phyloP scores from a whole-genome alignment of 1,140 invertebrate species.

The Drosophila sproati region DNA sequence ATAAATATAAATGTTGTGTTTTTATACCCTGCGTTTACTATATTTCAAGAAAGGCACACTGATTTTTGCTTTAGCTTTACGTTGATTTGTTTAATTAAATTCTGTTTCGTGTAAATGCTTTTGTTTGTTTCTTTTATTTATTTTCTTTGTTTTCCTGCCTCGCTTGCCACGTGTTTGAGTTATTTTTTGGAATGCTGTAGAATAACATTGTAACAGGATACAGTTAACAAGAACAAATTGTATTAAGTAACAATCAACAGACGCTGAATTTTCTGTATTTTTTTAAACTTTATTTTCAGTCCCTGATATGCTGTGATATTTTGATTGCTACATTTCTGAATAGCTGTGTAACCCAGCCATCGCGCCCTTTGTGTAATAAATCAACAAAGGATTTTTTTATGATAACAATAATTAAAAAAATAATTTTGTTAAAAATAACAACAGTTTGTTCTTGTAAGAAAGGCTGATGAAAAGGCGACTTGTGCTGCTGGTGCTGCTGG shows the following conservation, averaged over 20 bases:
- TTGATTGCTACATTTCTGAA: constrained; percentile 15
- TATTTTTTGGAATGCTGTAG: not conserved
- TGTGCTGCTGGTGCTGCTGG: not conserved
- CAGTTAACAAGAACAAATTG: constrained; percentile 17
- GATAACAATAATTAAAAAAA: constrained; percentile 77
- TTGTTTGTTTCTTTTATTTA: not conserved
- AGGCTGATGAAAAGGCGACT: constrained; percentile 29
- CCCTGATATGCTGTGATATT: constrained; percentile 16
- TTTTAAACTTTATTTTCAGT: not conserved
- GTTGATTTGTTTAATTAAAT: constrained; percentile 81
- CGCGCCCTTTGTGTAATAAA: constrained; percentile 50
- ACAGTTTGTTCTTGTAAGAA: constrained; percentile 34
- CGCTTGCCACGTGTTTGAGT: not conserved
- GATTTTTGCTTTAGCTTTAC: constrained; percentile 41
- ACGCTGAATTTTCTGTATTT: not conserved
- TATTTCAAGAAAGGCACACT: constrained; percentile 34
- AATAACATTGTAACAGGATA: not conserved
- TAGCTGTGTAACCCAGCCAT: constrained; percentile 9
- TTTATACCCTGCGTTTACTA: constrained; percentile 45
- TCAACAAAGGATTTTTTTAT: constrained; percentile 79
- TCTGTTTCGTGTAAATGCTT: constrained; percentile 19
- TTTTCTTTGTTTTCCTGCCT: too few relatives aligned
- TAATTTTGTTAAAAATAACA: constrained; percentile 69
- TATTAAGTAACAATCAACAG: not conserved
- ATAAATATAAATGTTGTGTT: constrained; percentile 1